Evolutionary conservation across 2,888 invertebrate species (phyloP).

Genomic region (Drosophila ochracea): DNA sequence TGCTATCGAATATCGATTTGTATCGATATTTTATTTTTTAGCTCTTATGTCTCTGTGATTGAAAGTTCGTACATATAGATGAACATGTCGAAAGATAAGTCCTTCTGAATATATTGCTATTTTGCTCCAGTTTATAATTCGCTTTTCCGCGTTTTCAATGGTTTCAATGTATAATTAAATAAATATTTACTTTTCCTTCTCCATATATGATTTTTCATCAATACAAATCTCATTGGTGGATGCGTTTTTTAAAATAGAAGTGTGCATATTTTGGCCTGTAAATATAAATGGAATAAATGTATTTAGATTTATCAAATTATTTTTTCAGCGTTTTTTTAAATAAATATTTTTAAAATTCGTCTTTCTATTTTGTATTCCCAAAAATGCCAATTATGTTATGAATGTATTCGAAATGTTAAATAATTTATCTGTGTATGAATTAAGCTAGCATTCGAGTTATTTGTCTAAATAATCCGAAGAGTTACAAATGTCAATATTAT

Average conservation of each 20-base stretch:
- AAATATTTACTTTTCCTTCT: conserved; percentile 26
- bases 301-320: background rate
- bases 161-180: background rate
- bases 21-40: background rate
- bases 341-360: background rate
- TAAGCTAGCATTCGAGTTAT: background rate
- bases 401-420: background rate
- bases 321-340: background rate
- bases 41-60: background rate
- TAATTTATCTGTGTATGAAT: background rate
- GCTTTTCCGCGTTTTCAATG: background rate
- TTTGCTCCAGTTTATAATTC: background rate
- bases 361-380: background rate
- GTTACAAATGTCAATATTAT: background rate
- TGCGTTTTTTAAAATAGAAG: conserved; percentile 27
- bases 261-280: conserved; percentile 36
- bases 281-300: background rate
- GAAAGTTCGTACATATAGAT: background rate
- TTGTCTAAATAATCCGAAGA: background rate
- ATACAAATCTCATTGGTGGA: conserved; percentile 22
- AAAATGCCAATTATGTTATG: background rate
- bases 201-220: conserved; percentile 33
- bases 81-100: background rate
- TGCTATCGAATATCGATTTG: background rate
- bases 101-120: background rate